These are phyloP conservation scores for Apamea epomidion DNA, from an alignment of 2,888 invertebrate species.

Conservation along the genomic window DNA sequence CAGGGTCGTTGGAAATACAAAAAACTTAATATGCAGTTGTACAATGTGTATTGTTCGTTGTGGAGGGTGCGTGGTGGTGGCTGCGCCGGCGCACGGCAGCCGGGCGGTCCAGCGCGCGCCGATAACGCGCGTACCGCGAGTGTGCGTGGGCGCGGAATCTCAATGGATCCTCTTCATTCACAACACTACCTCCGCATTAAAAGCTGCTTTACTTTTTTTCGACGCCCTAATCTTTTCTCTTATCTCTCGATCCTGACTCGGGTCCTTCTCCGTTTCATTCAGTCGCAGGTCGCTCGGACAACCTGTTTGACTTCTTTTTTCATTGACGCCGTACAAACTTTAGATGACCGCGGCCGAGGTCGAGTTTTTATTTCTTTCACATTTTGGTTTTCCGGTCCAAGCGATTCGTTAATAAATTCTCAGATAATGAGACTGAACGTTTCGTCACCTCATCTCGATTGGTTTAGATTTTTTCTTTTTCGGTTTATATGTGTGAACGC, in stretches of 20 bases:
- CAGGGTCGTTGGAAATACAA: conserved; percentile 77
- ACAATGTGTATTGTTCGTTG: conserved; percentile 80
- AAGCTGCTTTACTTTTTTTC: conserved; percentile 88
- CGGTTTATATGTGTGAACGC: conserved; percentile 88
- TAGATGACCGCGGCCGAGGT: conserved; percentile 90
- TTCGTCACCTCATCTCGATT: conserved; percentile 91
- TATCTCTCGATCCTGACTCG: conserved; percentile 88
- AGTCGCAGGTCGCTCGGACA: conserved; percentile 86
- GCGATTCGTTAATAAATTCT: conserved; percentile 91
- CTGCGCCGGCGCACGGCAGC: conserved; percentile 69
- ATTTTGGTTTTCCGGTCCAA: conserved; percentile 90
- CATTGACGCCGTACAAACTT: conserved; percentile 89
- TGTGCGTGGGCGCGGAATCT: conserved; percentile 87
- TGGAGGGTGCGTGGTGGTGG: conserved; percentile 61
- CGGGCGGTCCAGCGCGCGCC: conserved; percentile 69
- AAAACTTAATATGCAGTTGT: conserved; percentile 74
- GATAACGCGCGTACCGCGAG: conserved; percentile 76
- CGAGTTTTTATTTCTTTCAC: conserved; percentile 91
- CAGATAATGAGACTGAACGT: conserved; percentile 91
- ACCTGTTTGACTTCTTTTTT: conserved; percentile 90
- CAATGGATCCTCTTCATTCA: conserved; percentile 90
- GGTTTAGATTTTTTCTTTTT: conserved; percentile 87
- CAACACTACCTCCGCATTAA: conserved; percentile 89
- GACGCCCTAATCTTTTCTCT: conserved; percentile 88
- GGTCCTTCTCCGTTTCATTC: conserved; percentile 89